These are phyloP conservation scores for Ceratitis capitata DNA, from an alignment of 1,140 invertebrate species.

Conservation along the genomic window DNA sequence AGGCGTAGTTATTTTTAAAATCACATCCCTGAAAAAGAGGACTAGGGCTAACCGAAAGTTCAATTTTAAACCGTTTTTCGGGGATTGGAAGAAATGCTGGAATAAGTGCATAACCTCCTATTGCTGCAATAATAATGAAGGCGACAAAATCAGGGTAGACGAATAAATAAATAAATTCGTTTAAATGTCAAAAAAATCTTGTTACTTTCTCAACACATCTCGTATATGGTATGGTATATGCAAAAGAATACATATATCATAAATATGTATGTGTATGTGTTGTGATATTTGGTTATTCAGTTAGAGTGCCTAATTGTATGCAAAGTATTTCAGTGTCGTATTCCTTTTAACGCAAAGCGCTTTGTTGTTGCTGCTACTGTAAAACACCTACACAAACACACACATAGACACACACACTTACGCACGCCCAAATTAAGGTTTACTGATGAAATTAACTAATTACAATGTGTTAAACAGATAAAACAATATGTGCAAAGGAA, in stretches of 20 bases:
- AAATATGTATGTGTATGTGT: neutral
- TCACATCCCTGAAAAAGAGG: no score
- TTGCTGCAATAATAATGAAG: no score
- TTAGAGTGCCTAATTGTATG: neutral
- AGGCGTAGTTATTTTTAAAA: no score
- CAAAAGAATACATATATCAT: neutral
- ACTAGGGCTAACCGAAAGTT: no score
- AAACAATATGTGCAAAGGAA: neutral
- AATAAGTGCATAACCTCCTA: no score
- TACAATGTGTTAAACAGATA: neutral
- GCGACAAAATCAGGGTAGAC: no score
- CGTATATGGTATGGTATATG: neutral
- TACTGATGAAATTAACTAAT: neutral
- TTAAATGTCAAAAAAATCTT: no score
- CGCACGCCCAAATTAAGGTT: neutral
- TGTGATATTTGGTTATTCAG: neutral
- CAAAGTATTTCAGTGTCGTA: neutral
- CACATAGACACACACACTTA: neutral
- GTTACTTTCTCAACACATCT: no score
- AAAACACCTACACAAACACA: neutral
- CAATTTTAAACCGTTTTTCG: no score
- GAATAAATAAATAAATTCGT: no score
- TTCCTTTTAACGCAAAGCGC: neutral
- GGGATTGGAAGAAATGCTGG: no score
- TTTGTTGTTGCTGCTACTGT: neutral